Conservation (phyloP, 2,888 invertebrate species). For the Salpingus planirostris region DNA sequence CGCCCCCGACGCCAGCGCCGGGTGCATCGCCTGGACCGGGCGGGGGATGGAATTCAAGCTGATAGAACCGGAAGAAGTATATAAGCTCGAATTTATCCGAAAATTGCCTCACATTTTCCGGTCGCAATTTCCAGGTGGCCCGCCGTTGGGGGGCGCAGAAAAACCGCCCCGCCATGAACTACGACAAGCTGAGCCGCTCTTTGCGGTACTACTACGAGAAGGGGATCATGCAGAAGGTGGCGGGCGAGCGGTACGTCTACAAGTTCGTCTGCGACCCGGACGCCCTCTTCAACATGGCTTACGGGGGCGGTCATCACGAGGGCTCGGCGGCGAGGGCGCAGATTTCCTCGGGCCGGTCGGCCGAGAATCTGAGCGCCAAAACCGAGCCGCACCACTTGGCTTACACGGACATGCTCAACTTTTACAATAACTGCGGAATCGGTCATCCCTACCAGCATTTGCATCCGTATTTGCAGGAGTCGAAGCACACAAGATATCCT, state of each 20-base stretch:
- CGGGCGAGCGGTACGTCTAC: constrained; percentile 93
- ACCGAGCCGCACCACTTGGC: constrained; percentile 36
- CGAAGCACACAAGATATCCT: constrained; percentile 29
- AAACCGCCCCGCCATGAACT: constrained; percentile 96
- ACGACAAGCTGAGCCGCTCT: constrained; percentile 89
- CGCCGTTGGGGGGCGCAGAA: constrained; percentile 94
- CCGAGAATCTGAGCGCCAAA: constrained; percentile 36
- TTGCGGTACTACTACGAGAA: constrained; percentile 96
- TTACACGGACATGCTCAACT: constrained; percentile 42
- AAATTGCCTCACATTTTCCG: no score
- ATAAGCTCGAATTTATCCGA: no score
- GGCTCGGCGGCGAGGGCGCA: constrained; percentile 23
- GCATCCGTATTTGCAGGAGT: constrained; percentile 36
- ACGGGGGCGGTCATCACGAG: constrained; percentile 39
- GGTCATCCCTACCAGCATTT: constrained; percentile 39
- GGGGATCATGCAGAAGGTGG: constrained; percentile 98
- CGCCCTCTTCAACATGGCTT: constrained; percentile 78
- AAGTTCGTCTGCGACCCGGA: constrained; percentile 95
- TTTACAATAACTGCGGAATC: constrained; percentile 40
- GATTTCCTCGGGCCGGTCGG: constrained; percentile 20
- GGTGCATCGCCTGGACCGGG: constrained; percentile 92
- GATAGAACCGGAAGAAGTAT: constrained; percentile 88
- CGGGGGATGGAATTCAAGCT: constrained; percentile 92
- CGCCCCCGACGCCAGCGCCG: constrained; percentile 57
- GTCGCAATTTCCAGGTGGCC: constrained; percentile 73